A percentile compares a stretch with the other conserved stretches of the same genome.
phyloP scores from a whole-genome alignment of 2,797 vertebrate genomes.

The Danio choprae region DNA sequence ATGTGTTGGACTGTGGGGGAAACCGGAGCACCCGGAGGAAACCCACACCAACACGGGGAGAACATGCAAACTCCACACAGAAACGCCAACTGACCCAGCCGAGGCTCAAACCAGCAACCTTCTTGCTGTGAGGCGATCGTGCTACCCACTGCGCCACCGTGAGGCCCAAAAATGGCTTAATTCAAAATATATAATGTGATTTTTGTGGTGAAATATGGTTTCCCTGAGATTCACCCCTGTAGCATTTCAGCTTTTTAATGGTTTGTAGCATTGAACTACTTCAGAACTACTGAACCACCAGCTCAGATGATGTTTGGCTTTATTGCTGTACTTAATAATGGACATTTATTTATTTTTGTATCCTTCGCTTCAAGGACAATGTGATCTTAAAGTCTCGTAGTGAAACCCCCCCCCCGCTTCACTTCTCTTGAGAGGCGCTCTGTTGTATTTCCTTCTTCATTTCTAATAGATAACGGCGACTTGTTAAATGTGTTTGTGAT shows the following conservation, averaged over 20 bases:
- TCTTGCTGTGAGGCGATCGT: too few species aligned
- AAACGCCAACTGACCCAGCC: too few species aligned
- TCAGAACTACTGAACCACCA: slow-evolving; percentile 27
- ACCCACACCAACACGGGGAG: too few species aligned
- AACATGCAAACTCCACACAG: too few species aligned
- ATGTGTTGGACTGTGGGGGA: too few species aligned
- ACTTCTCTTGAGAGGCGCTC: slow-evolving; percentile 14
- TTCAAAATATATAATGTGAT: neutral
- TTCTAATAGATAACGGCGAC: slow-evolving; percentile 8
- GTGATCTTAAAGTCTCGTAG: slow-evolving; percentile 29
- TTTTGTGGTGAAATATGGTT: slow-evolving; percentile 32
- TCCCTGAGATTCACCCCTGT: neutral
- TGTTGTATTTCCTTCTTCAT: neutral
- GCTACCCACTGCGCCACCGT: too few species aligned
- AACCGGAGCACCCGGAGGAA: too few species aligned
- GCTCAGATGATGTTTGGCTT: slow-evolving; percentile 44
- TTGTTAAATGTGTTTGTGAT: slow-evolving; percentile 34
- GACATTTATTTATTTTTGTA: neutral
- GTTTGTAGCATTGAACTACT: slow-evolving; percentile 47
- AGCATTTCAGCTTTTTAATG: slow-evolving; percentile 27
- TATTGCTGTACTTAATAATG: slow-evolving; percentile 24
- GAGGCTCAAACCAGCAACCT: too few species aligned
- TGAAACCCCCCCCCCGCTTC: neutral
- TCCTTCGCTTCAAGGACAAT: slow-evolving; percentile 21
- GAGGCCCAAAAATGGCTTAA: too few species aligned